Base-by-base conservation (phyloP, 2,888 invertebrate genomes). In the Papilio gigon region DNA sequence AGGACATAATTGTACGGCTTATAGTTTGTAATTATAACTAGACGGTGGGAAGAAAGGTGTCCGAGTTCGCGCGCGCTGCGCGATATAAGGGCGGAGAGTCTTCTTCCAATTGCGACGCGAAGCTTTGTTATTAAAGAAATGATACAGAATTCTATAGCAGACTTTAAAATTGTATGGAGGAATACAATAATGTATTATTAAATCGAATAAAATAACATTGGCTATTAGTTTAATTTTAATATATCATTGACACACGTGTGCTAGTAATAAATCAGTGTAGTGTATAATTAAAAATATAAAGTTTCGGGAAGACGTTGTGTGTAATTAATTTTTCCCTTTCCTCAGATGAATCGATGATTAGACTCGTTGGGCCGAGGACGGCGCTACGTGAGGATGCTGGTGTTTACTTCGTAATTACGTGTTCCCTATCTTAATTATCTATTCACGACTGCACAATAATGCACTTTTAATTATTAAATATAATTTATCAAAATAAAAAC, bases 271-370 rank as follows among this genome's bases (percentile, higher is more conserved):
- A 90, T 92, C 88, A 88, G 81, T 76, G 77, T 79, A 84, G 78
- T 79, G 77, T 84, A 82, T 91, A 91, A 92, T 92, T 91, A 92
- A 91, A 90, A 87, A 78, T 81, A 86, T 80, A 14, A 27, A 50
- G 50, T 84, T 88, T 87, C 84, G 80, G 83, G 83, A 84, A 81
- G 82, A 83, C 75, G 82, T 83, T 84, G 77, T 91, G 77, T 90
- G 87, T 91, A 90, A 92, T 92, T 92, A 92, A 88, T 89, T 89
- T 86, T 83, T 78, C 76, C 72, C 78, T 90, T 88, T 88, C 83
- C 81, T 87, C 85, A 89, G 89, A 90, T 89, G 90, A 88, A 90
- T 90, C 88, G 86, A 85, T 89, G 89, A 89, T 90, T 90, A 87
- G 86, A 82, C 75, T 82, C 77, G 79, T 77, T 77, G 75, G 78